Conservation (phyloP, 2,888 invertebrate species). For the Dugesia japonica region DNA sequence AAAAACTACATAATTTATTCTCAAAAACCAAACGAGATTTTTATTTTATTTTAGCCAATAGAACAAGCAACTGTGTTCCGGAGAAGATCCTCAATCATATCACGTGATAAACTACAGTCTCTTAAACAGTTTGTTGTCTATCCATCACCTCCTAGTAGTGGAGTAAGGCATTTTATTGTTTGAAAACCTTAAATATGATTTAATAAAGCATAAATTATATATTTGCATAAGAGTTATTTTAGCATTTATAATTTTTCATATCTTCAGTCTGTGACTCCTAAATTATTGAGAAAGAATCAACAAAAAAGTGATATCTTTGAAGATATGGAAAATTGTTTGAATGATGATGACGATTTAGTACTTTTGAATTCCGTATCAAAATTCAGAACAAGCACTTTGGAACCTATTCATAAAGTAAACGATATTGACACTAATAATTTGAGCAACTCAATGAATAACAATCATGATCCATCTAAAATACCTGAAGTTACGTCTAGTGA, state of each 20-base stretch:
- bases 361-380: not conserved
- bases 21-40: not conserved
- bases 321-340: not conserved
- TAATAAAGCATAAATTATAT: not conserved
- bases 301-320: not conserved
- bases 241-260: not conserved
- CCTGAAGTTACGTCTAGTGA: too few species aligned
- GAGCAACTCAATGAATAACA: too few species aligned
- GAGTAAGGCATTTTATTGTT: not conserved
- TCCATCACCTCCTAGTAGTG: conserved; percentile 21
- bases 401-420: not conserved
- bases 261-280: not conserved
- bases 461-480: too few species aligned
- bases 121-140: conserved; percentile 39
- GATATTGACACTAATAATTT: too few species aligned
- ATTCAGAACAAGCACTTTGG: not conserved
- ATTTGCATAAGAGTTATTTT: not conserved
- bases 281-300: not conserved
- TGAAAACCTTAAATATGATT: not conserved
- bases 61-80: conserved; percentile 41
- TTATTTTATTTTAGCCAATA: conserved; percentile 38
- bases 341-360: not conserved
- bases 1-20: too few species aligned
- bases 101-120: conserved; percentile 48
- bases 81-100: conserved; percentile 47